Evolutionary conservation across 2,113 vertebrate genomes (phyloP).

Genomic region (Dolichotis patagonum): DNA sequence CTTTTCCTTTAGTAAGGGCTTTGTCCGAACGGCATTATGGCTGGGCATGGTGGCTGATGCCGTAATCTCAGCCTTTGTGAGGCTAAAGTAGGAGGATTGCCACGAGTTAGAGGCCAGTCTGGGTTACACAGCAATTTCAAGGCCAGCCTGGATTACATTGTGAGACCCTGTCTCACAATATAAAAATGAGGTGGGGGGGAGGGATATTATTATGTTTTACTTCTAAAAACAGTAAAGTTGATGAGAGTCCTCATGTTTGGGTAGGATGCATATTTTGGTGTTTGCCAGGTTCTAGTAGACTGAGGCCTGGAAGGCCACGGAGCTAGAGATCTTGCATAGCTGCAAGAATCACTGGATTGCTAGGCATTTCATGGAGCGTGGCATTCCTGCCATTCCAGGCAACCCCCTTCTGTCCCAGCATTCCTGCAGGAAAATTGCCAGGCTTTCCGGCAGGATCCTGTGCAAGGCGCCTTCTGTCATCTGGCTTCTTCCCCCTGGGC

Average conservation of each 20-base stretch:
- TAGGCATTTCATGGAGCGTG: conserved; percentile 93
- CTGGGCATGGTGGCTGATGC: not conserved
- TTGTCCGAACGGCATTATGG: conserved; percentile 75
- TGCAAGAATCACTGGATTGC: conserved; percentile 94
- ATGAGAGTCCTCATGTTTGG: conserved; percentile 96
- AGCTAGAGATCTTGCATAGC: conserved; percentile 97
- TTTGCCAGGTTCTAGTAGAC: conserved; percentile 93
- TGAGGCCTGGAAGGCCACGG: conserved; percentile 95
- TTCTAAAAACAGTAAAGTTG: conserved; percentile 71
- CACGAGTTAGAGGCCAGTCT: not conserved
- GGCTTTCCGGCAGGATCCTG: conserved; percentile 75
- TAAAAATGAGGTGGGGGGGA: not conserved
- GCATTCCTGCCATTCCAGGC: conserved; percentile 91
- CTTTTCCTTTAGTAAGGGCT: conserved; percentile 74
- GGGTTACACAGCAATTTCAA: not conserved
- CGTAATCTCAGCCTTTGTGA: not conserved
- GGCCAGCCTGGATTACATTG: not conserved
- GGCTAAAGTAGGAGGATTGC: not conserved
- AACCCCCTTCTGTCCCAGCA: conserved; percentile 81
- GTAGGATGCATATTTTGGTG: conserved; percentile 92
- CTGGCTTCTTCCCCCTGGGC: too few relatives aligned
- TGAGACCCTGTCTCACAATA: not conserved
- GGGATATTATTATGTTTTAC: not conserved
- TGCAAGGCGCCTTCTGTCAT: not conserved
- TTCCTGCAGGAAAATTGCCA: conserved; percentile 79